Evolutionary conservation across 2,888 invertebrate species (phyloP).

Genomic region (Synergus itoensis): DNA sequence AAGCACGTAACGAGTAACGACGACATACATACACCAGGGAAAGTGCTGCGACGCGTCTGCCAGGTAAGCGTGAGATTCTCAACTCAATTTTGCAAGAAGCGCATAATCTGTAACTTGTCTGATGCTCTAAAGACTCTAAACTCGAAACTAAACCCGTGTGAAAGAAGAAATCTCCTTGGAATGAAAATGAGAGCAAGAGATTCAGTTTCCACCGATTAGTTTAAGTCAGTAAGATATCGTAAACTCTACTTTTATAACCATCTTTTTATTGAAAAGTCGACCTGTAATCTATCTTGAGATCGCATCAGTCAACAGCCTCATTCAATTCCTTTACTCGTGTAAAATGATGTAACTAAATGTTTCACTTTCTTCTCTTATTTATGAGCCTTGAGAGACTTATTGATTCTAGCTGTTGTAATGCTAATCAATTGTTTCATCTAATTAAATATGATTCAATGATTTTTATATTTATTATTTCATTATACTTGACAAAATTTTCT

Average conservation of each 20-base stretch:
- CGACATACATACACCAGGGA: conserved; percentile 60
- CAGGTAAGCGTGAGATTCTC: conserved; percentile 66
- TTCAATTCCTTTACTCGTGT: conserved; percentile 14
- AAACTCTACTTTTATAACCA: conserved; percentile 8
- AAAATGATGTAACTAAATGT: conserved; percentile 30
- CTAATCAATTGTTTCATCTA: conserved; percentile 6
- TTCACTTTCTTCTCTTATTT: conserved; percentile 39
- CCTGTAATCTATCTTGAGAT: conserved; percentile 25
- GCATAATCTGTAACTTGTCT: conserved; percentile 61
- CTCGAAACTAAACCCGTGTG: not conserved
- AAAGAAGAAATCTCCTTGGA: not conserved
- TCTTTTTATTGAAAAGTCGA: conserved; percentile 30
- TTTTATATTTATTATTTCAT: not conserved
- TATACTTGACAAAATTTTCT: not conserved
- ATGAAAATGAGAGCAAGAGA: not conserved
- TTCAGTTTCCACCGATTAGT: not conserved
- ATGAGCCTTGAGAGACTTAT: conserved; percentile 29
- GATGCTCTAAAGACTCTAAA: conserved; percentile 15
- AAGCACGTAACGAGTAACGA: conserved; percentile 11
- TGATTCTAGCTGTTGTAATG: conserved; percentile 24
- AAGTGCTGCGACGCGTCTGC: conserved; percentile 61
- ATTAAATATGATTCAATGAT: conserved; percentile 18
- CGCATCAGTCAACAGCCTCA: conserved; percentile 24
- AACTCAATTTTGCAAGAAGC: conserved; percentile 68
- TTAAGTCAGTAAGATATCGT: not conserved